These are phyloP conservation scores for Pelusios castaneus DNA, from an alignment of 2,113 vertebrate genomes.

Conservation along the genomic window DNA sequence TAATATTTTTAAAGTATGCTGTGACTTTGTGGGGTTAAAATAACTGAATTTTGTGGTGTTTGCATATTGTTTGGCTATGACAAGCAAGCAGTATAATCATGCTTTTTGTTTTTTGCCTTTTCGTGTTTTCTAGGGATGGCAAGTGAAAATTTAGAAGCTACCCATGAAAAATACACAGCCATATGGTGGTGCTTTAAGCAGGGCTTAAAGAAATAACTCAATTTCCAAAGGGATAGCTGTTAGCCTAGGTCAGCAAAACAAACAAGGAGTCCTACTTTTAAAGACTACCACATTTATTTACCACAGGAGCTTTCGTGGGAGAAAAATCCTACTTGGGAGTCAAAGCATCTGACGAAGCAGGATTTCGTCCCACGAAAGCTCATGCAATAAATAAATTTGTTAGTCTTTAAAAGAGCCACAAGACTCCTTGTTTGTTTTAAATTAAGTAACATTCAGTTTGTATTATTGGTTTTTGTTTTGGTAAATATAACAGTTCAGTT, in stretches of 20 bases:
- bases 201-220: not conserved
- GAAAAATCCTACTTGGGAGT: too few species aligned
- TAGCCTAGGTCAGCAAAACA: too few species aligned
- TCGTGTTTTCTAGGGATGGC: not conserved
- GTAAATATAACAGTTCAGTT: not conserved
- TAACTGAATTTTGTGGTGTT: not conserved
- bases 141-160: constrained; percentile 10
- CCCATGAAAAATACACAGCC: constrained; percentile 8
- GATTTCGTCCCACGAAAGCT: too few species aligned
- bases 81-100: not conserved
- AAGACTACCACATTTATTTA: too few species aligned
- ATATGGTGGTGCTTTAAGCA: not conserved
- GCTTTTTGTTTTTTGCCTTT: not conserved
- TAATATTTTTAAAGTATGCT: not conserved
- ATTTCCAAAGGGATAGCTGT: too few species aligned
- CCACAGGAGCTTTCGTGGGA: too few species aligned
- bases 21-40: not conserved
- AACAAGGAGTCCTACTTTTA: too few species aligned
- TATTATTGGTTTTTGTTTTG: not conserved
- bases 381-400: too few species aligned
- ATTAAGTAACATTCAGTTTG: not conserved
- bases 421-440: too few species aligned
- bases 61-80: not conserved
- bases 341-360: too few species aligned
- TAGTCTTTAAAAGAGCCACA: too few species aligned